Percentiles rank a stretch among this genome's conserved stretches.
Conservation (phyloP, 2,888 invertebrate genomes). For the Cotesia congregata region DNA sequence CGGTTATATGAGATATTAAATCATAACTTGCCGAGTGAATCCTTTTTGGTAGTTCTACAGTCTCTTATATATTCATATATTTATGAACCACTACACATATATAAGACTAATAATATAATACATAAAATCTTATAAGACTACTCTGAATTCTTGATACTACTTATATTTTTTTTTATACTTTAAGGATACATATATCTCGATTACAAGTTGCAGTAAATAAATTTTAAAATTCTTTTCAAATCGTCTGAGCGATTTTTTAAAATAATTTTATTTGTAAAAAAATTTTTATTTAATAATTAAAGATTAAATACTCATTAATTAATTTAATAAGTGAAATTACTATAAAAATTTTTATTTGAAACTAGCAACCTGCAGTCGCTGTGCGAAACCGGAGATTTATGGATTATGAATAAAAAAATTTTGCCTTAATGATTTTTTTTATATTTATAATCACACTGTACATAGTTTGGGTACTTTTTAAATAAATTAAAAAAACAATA, state of each 20-base stretch:
- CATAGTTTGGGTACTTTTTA: too few species aligned
- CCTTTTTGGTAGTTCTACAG: background rate
- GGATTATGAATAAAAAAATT: too few species aligned
- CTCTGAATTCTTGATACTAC: background rate
- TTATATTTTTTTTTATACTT: background rate
- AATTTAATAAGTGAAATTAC: too few species aligned
- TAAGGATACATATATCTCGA: background rate
- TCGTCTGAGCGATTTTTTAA: background rate
- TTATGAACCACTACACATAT: background rate
- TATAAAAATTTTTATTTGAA: too few species aligned
- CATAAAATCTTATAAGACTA: background rate
- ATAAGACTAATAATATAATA: background rate
- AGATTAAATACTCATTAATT: too few species aligned
- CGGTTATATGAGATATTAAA: conserved; percentile 57
- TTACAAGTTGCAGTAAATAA: background rate
- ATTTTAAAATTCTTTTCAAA: background rate
- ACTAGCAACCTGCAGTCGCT: too few species aligned
- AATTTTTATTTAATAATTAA: too few species aligned
- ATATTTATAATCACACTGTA: too few species aligned
- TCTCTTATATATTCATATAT: background rate
- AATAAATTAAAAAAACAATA: too few species aligned
- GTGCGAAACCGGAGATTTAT: too few species aligned
- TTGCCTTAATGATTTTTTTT: too few species aligned
- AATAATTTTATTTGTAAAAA: too few species aligned
- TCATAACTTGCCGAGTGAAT: conserved; percentile 48